Evolutionary conservation across 2,888 invertebrate genomes (phyloP).

Genomic region (Megalurothrips usitatus): DNA sequence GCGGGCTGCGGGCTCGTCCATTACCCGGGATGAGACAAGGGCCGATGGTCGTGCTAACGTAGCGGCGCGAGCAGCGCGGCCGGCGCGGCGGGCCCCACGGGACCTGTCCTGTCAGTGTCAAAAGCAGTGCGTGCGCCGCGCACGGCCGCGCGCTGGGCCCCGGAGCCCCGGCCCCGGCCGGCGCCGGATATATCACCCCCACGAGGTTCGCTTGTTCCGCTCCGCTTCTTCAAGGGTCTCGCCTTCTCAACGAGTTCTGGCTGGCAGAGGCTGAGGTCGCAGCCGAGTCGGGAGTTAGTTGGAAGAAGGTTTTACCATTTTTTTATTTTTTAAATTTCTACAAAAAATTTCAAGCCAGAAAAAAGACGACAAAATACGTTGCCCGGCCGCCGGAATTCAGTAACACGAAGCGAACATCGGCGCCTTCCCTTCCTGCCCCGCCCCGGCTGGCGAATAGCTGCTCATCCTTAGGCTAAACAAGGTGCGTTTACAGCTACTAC

Average conservation of each 20-base stretch:
- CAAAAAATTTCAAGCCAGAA: too few relatives aligned
- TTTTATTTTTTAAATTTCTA: too few relatives aligned
- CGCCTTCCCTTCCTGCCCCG: not conserved
- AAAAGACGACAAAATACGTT: too few relatives aligned
- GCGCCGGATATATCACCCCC: not conserved
- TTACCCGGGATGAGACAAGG: not conserved
- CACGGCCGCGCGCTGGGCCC: too few relatives aligned
- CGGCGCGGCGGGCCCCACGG: not conserved
- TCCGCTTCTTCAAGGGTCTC: not conserved
- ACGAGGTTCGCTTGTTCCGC: not conserved
- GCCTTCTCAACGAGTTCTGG: not conserved
- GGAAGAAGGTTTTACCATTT: too few relatives aligned
- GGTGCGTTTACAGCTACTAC: conserved; percentile 52
- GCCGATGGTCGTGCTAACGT: not conserved
- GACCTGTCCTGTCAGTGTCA: not conserved
- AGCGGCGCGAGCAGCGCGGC: not conserved
- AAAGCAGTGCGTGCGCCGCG: not conserved
- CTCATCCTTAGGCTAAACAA: not conserved
- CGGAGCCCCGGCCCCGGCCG: not conserved
- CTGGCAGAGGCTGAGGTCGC: not conserved
- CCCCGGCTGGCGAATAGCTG: not conserved
- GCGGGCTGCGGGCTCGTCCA: not conserved
- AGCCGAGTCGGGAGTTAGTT: too few relatives aligned
- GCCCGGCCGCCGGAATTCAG: too few relatives aligned
- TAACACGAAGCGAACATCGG: too few relatives aligned